Evolutionary conservation across 1,140 invertebrate species (phyloP), one percentile per base, ranked within the genome.

Genomic region (Magallana angulata): DNA sequence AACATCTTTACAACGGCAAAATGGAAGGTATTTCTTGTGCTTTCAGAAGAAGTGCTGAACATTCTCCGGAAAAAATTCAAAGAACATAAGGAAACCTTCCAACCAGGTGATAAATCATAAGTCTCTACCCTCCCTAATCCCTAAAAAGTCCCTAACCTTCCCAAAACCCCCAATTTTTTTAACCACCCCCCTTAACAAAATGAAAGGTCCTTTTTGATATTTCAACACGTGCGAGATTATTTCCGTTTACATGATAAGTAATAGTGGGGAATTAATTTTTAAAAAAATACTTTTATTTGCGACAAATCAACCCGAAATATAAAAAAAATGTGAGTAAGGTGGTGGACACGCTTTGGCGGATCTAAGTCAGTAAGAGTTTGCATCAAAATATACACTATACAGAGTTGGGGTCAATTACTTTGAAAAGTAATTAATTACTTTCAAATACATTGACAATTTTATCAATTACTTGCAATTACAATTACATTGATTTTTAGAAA

Each of bases 21-120:
- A 76, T 89, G 68, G 30, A 30, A 56, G 60, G 56, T n/a, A 57
- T n/a, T 85, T 6, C 48, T 14, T 24, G 48, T 60, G 7, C 18
- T 81, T 8, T 7, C 18, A 6, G 57, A 81, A n/a, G 68, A 88
- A 56, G 16, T 88, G 9, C n/a, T 48, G 16, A 14, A 60, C 5
- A 60, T 71, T 11, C 11, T 83, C 11, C 60, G 81, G 11, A 68
- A n/a, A 1, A 71, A 85, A 83, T 58, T 86, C 3, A 64, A 71
- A n/a, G n/a, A 85, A 59, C 87, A 88, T 18, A 60, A 36, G 18
- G 57, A 83, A 7, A 57, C 87, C 0, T 88, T 88, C 57, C 59
- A 85, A 0, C n/a, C 56, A 71, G 81, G 87, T 88, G 8, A 82
- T 24, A 7, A 30, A 11, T 30, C 36, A 16, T 64, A 64, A 48